Percentiles rank a stretch among this genome's conserved stretches.
Evolutionary conservation across 1,140 invertebrate genomes (phyloP).

Genomic region (Campodea augens): DNA sequence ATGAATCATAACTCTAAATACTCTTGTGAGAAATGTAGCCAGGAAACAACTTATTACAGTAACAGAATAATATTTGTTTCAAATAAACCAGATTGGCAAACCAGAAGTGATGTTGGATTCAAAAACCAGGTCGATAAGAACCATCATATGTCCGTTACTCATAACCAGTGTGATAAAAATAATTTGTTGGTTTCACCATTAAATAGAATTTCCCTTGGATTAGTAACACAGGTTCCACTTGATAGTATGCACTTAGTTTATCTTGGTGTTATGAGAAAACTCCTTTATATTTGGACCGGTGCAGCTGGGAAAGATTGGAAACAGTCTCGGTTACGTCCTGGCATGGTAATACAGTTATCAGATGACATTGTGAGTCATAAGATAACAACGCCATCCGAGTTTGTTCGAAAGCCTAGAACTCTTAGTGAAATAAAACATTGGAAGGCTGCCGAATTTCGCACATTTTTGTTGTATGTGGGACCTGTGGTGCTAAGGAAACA

Average conservation of each 20-base stretch:
- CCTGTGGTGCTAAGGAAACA: constrained; percentile 20
- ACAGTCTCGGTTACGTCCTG: constrained; percentile 3
- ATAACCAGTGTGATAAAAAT: constrained; percentile 7
- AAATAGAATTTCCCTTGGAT: constrained; percentile 4
- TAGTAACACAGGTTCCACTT: constrained; percentile 16
- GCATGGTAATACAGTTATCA: constrained; percentile 1
- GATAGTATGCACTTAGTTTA: constrained; percentile 22
- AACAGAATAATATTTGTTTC: constrained; percentile 16
- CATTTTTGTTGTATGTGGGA: constrained; percentile 28
- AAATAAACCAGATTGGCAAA: constrained; percentile 3
- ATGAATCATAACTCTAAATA: constrained; percentile 21
- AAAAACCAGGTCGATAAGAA: constrained; percentile 11
- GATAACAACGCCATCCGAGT: constrained; percentile 19
- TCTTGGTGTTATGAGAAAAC: constrained; percentile 18
- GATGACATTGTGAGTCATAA: constrained; percentile 1
- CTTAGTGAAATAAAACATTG: constrained; percentile 22
- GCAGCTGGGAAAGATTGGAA: constrained; percentile 10
- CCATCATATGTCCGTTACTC: constrained; percentile 11
- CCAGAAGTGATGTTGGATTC: constrained; percentile 18
- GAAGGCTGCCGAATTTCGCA: constrained; percentile 28
- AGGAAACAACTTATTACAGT: constrained; percentile 14
- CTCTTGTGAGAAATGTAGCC: constrained; percentile 21
- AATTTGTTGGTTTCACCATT: constrained; percentile 7
- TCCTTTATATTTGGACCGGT: constrained; percentile 18
- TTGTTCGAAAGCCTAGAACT: constrained; percentile 21